Evolutionary conservation across 2,113 vertebrate genomes (phyloP).

Genomic region (Ovis canadensis): DNA sequence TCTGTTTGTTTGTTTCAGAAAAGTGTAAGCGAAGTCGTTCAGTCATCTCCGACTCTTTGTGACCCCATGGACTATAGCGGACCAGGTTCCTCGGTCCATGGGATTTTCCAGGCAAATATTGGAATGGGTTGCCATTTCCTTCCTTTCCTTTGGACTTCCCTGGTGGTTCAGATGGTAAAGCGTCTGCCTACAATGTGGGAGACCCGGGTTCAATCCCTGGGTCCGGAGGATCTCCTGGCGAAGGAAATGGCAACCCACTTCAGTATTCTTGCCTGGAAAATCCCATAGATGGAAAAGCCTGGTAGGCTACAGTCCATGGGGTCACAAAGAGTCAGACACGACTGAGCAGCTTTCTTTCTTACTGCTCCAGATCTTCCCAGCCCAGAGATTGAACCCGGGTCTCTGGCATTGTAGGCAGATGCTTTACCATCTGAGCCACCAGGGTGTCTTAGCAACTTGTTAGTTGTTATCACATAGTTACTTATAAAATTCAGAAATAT

Average conservation of each 20-base stretch:
- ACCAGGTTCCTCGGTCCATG: fast-evolving
- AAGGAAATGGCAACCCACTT: no score
- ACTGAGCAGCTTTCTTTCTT: no score
- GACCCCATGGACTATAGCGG: neutral
- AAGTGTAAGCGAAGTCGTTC: neutral
- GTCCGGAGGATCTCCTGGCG: no score
- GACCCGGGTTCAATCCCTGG: no score
- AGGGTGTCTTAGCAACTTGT: neutral
- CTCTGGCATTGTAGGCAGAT: neutral
- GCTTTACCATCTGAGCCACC: neutral
- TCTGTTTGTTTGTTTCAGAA: neutral
- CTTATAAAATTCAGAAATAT: neutral
- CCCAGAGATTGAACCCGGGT: fast-evolving
- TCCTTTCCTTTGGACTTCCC: no score
- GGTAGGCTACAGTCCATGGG: no score
- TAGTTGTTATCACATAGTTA: neutral
- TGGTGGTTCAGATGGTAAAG: no score
- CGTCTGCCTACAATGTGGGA: no score
- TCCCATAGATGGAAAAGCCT: no score
- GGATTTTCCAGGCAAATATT: neutral
- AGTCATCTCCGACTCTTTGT: fast-evolving
- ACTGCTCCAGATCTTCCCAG: neutral
- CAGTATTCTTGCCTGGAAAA: no score
- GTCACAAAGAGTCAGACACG: no score
- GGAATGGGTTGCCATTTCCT: neutral